Evolutionary conservation across 2,113 vertebrate genomes (phyloP).

Genomic region (Seriola aureovittata): DNA sequence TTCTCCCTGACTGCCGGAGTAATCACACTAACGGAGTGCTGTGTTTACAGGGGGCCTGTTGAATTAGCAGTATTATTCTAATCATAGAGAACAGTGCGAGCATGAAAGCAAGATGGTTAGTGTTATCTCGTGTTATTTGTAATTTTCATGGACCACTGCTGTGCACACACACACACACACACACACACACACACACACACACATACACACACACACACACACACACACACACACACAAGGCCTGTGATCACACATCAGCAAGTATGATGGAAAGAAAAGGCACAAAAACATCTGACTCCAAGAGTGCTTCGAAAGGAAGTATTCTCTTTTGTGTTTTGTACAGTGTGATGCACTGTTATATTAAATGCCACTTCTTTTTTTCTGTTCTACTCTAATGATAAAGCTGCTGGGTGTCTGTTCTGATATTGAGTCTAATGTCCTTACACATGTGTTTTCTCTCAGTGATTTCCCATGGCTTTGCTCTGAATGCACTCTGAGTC

Average conservation of each 20-base stretch:
- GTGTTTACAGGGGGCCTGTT: too few species aligned
- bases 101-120: conserved; percentile 15
- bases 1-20: too few species aligned
- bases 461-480: too few species aligned
- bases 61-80: background rate
- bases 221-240: conserved; percentile 7
- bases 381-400: too few species aligned
- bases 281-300: background rate
- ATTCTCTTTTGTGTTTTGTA: background rate
- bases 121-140: conserved; percentile 2
- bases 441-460: too few species aligned
- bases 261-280: background rate
- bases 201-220: conserved; percentile 17
- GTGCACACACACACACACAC: conserved; percentile 8
- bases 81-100: background rate
- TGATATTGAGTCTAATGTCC: too few species aligned
- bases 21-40: too few species aligned
- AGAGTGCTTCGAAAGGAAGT: background rate
- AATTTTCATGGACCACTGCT: conserved; percentile 10
- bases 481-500: too few species aligned
- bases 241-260: background rate
- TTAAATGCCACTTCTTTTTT: too few species aligned
- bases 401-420: too few species aligned
- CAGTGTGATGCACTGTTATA: too few species aligned
- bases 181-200: conserved; percentile 18